phyloP scores from a whole-genome alignment of 2,888 invertebrate genomes.

The Lasioglossum vierecki region DNA sequence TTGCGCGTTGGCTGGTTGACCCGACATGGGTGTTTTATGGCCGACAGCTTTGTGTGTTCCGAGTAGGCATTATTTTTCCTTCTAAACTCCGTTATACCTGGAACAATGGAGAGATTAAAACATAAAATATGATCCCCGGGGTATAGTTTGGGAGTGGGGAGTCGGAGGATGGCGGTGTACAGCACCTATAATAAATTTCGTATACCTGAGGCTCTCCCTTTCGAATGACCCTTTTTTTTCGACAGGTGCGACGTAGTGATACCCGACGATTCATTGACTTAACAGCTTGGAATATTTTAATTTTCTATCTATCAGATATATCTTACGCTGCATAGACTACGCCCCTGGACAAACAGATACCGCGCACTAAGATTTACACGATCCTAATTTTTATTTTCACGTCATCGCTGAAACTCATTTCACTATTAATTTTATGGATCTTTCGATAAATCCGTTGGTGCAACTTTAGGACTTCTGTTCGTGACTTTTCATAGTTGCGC shows the following conservation, averaged over 20 bases:
- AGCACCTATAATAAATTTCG: conserved; percentile 71
- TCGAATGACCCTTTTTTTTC: conserved; percentile 62
- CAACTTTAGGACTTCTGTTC: no score
- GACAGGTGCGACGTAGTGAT: conserved; percentile 53
- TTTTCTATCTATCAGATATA: conserved; percentile 1
- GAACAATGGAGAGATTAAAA: conserved; percentile 84
- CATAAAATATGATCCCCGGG: conserved; percentile 82
- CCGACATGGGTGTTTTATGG: conserved; percentile 82
- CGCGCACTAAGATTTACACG: not conserved
- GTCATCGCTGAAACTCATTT: not conserved
- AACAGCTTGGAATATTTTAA: conserved; percentile 31
- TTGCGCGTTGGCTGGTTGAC: conserved; percentile 73
- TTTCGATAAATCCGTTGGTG: no score
- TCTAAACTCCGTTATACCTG: conserved; percentile 83
- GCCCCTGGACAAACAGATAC: not conserved
- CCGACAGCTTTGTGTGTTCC: conserved; percentile 83
- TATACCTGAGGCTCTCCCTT: conserved; percentile 67
- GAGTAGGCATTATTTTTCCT: conserved; percentile 83
- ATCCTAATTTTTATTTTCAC: not conserved
- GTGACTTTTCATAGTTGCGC: no score
- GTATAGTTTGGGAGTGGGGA: conserved; percentile 62
- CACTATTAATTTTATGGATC: no score
- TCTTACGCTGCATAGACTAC: not conserved
- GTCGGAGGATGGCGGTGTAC: conserved; percentile 44
- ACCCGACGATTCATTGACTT: conserved; percentile 49